Percentiles rank a stretch among this genome's conserved stretches.
These are phyloP conservation scores for Chloroceryle amazona DNA, from an alignment of 2,797 vertebrate species.

Conservation along the genomic window DNA sequence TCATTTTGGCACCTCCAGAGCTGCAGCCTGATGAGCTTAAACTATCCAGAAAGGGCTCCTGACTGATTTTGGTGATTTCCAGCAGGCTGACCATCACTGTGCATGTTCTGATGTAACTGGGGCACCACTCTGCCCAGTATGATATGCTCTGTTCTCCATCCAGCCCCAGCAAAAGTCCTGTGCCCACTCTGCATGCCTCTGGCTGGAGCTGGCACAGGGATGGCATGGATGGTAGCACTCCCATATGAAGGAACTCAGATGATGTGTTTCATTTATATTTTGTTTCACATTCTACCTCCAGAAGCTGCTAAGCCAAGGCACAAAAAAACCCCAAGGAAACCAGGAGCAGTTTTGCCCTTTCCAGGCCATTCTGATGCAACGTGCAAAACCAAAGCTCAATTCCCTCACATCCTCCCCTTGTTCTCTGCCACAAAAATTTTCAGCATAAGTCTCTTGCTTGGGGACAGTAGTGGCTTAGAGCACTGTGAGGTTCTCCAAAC, in stretches of 20 bases:
- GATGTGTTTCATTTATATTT: not conserved
- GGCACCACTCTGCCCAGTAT: not conserved
- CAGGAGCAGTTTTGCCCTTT: not conserved
- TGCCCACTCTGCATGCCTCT: not conserved
- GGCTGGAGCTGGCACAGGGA: not conserved
- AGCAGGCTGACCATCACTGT: not conserved
- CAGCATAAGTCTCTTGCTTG: not conserved
- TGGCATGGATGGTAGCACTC: not conserved
- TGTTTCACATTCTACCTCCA: not conserved
- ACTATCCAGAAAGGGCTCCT: not conserved
- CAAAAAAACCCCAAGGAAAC: not conserved
- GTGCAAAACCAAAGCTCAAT: not conserved
- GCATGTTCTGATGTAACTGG: not conserved
- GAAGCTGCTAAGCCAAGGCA: not conserved
- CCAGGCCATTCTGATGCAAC: not conserved
- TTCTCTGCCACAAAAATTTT: not conserved
- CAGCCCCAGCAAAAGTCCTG: not conserved
- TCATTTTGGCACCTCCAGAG: not conserved
- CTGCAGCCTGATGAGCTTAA: not conserved
- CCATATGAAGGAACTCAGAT: not conserved
- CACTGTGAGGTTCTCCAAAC: not conserved
- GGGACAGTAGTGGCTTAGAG: not conserved
- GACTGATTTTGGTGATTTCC: not conserved
- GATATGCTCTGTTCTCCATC: not conserved
- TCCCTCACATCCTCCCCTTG: rapidly evolving